Conservation (phyloP, 2,797 vertebrate species). For the Microctenopoma stevenorrisi region DNA sequence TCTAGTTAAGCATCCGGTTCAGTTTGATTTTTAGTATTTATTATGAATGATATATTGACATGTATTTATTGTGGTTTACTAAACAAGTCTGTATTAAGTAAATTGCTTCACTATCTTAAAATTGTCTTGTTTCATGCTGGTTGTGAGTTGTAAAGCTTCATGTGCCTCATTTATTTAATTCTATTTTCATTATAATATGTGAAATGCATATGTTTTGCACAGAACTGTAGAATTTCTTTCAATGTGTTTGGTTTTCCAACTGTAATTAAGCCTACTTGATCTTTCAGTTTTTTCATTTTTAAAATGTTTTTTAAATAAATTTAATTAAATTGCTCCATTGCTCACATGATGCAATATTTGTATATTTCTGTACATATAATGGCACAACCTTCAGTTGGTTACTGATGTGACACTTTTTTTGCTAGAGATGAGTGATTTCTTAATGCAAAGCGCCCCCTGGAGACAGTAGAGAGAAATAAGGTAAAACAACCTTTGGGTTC, state of each 20-base stretch:
- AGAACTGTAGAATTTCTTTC: slow-evolving; percentile 61
- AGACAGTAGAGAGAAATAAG: slow-evolving; percentile 31
- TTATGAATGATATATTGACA: slow-evolving; percentile 94
- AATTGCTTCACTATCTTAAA: slow-evolving; percentile 90
- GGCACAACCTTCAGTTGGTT: background rate
- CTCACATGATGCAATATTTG: slow-evolving; percentile 5
- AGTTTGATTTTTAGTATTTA: slow-evolving; percentile 91
- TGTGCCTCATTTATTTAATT: slow-evolving; percentile 80
- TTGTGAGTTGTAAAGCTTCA: slow-evolving; percentile 93
- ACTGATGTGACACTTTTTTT: background rate
- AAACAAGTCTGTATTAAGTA: slow-evolving; percentile 89
- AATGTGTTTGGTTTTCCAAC: slow-evolving; percentile 67
- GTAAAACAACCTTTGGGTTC: background rate
- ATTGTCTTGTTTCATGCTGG: slow-evolving; percentile 80
- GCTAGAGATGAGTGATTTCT: slow-evolving; percentile 6
- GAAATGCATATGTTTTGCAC: slow-evolving; percentile 82
- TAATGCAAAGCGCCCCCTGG: slow-evolving; percentile 69
- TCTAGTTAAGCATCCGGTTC: slow-evolving; percentile 83
- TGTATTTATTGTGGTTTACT: slow-evolving; percentile 99
- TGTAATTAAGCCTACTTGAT: slow-evolving; percentile 63
- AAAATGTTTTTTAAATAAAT: slow-evolving; percentile 79
- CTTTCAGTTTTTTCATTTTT: slow-evolving; percentile 72
- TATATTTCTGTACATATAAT: background rate
- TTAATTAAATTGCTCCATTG: slow-evolving; percentile 59
- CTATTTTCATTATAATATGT: slow-evolving; percentile 66